Percentiles rank a stretch among this genome's conserved stretches.
These are phyloP conservation scores for Crenichthys baileyi DNA, from an alignment of 2,797 vertebrate genomes.

Conservation along the genomic window DNA sequence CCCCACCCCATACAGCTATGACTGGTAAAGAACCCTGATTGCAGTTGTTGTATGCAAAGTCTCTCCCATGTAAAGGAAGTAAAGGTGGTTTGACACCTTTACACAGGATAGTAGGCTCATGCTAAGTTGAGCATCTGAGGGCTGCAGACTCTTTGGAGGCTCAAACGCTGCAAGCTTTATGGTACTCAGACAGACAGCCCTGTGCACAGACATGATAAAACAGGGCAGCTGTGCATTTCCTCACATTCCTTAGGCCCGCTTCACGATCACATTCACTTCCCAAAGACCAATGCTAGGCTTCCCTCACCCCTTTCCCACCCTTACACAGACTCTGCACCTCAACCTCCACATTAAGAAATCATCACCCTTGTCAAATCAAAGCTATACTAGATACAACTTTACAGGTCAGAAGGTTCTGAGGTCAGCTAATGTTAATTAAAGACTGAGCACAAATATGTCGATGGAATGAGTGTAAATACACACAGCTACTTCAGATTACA, in stretches of 20 bases:
- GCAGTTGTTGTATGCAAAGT: background rate
- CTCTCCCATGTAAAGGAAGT: background rate
- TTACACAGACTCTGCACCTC: constrained; percentile 35
- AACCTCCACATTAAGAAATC: constrained; percentile 72
- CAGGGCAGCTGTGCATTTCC: constrained; percentile 79
- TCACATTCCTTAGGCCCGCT: constrained; percentile 75
- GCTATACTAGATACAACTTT: constrained; percentile 43
- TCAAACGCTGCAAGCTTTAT: constrained; percentile 72
- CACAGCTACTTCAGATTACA: background rate
- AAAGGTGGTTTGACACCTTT: background rate
- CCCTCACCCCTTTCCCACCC: constrained; percentile 11
- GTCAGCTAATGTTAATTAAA: constrained; percentile 6
- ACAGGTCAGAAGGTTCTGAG: constrained; percentile 46
- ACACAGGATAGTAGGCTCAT: constrained; percentile 4
- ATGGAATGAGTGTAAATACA: background rate
- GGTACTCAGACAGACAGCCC: constrained; percentile 66
- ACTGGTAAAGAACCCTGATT: background rate
- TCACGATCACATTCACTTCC: constrained; percentile 35
- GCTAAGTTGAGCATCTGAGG: constrained; percentile 51
- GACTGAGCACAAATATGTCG: background rate
- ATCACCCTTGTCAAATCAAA: constrained; percentile 59
- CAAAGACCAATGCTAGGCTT: background rate
- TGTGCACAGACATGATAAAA: constrained; percentile 71
- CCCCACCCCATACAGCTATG: background rate
- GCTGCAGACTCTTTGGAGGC: constrained; percentile 61